Percentiles rank a stretch among this genome's conserved stretches.
phyloP scores from a whole-genome alignment of 2,113 vertebrate genomes.

The Ptilonorhynchus violaceus region DNA sequence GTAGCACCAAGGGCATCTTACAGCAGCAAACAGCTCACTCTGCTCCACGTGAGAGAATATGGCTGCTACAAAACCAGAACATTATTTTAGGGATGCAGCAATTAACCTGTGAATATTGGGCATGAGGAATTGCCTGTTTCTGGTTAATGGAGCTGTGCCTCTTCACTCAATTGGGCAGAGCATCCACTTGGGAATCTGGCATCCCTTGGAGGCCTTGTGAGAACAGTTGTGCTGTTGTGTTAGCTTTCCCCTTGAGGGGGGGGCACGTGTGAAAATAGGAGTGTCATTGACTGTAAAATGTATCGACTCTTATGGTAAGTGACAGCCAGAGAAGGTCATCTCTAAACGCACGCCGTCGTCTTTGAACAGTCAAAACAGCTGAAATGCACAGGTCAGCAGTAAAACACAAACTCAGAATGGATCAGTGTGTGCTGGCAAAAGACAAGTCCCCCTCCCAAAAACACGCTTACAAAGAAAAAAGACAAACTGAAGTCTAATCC shows the following conservation, averaged over 20 bases:
- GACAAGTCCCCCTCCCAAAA: neutral
- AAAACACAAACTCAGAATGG: neutral
- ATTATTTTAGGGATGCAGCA: neutral
- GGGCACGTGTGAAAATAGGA: neutral
- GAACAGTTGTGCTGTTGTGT: neutral
- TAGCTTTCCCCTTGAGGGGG: neutral
- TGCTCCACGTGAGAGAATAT: neutral
- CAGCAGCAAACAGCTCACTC: neutral
- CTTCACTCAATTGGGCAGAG: neutral
- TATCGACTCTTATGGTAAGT: neutral
- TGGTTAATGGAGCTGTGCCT: conserved; percentile 21
- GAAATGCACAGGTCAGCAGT: neutral
- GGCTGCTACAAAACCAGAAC: neutral
- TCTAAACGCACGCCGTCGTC: rapidly evolving
- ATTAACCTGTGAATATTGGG: conserved; percentile 18
- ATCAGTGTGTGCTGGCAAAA: neutral
- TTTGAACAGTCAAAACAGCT: neutral
- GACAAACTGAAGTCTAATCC: neutral
- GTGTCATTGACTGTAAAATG: neutral
- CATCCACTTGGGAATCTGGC: neutral
- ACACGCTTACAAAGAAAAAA: neutral
- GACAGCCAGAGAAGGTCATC: neutral
- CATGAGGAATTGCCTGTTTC: neutral
- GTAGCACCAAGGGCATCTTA: conserved; percentile 26
- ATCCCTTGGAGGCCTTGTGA: neutral